Conservation (phyloP, 2,113 vertebrate species). For the Hippocampus guttulatus region DNA sequence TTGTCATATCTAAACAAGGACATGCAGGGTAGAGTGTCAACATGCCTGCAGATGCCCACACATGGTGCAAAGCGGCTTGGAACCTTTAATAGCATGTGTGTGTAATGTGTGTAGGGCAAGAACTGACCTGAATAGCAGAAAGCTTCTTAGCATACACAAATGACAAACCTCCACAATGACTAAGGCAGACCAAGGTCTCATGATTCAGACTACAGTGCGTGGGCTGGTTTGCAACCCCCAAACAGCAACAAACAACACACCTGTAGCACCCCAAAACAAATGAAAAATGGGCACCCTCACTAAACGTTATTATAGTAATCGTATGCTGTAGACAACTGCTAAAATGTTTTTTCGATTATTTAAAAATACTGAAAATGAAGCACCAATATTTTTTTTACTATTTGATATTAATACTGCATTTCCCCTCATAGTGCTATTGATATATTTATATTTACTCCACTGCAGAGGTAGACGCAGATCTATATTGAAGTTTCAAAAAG, state of each 20-base stretch:
- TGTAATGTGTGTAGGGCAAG: conserved; percentile 28
- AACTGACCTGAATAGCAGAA: conserved; percentile 54
- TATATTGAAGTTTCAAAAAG: background rate
- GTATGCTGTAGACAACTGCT: background rate
- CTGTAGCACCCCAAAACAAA: conserved; percentile 15
- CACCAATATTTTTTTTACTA: background rate
- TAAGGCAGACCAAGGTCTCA: conserved; percentile 39
- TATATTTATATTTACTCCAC: background rate
- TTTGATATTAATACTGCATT: background rate
- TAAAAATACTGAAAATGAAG: background rate
- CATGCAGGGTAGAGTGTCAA: background rate
- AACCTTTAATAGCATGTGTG: conserved; percentile 34
- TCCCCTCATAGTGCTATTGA: background rate
- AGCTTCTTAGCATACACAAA: conserved; percentile 59
- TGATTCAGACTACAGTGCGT: conserved; percentile 41
- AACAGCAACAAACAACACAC: conserved; percentile 6
- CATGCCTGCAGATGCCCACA: conserved; percentile 37
- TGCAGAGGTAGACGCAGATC: background rate
- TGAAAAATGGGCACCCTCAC: background rate
- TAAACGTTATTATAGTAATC: background rate
- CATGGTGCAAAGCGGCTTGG: conserved; percentile 51
- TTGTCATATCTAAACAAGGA: background rate
- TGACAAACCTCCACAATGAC: conserved; percentile 47
- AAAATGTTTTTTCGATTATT: background rate
- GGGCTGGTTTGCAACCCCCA: conserved; percentile 15